Evolutionary conservation across 2,888 invertebrate genomes (phyloP), one percentile per base, ranked within the genome.

Genomic region (Xestia rhomboidea): DNA sequence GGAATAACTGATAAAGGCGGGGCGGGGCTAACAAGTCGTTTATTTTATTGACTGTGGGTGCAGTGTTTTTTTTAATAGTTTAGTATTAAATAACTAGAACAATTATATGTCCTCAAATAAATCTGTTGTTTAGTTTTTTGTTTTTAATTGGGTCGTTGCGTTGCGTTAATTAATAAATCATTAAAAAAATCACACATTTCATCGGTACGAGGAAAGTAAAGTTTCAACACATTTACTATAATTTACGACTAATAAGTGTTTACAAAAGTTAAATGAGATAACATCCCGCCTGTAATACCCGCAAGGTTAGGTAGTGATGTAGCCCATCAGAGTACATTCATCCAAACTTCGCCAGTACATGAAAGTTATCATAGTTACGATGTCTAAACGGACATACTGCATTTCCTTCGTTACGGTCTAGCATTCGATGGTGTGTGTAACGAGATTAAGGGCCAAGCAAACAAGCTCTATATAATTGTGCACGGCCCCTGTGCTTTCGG

Each of bases 371-470:
- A 34, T 51, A n/a, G n/a, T n/a, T n/a, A 8, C 1, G 34, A 62
- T 13, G 34, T 38, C 44, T 0, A 11, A 34, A 18, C 49, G 70
- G 13, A 8, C 60, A 27, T 87, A 63, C 76, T 81, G 76, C 38
- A 34, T 44, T 10, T 38, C 44, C 15, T 63, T 11, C 68, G n/a
- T 18, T n/a, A 64, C 11, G 30, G 41, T 77, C 44, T 68, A 83
- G 80, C 73, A 82, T 76, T 70, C 78, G 85, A 88, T 84, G 84
- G 87, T 82, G 79, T 86, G 85, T 86, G 84, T 87, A 88, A 89
- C 86, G 82, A 82, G 86, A 83, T 86, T 88, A 87, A 84, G 88
- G 84, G 82, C 83, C 82, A 83, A 73, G 75, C 83, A 85, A 85
- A 85, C 85, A 79, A 76, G 85, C 84, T 82, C 83, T 83, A 85